These are phyloP conservation scores for Acanthurus leucopareius DNA, from an alignment of 2,797 vertebrate genomes.

Conservation along the genomic window DNA sequence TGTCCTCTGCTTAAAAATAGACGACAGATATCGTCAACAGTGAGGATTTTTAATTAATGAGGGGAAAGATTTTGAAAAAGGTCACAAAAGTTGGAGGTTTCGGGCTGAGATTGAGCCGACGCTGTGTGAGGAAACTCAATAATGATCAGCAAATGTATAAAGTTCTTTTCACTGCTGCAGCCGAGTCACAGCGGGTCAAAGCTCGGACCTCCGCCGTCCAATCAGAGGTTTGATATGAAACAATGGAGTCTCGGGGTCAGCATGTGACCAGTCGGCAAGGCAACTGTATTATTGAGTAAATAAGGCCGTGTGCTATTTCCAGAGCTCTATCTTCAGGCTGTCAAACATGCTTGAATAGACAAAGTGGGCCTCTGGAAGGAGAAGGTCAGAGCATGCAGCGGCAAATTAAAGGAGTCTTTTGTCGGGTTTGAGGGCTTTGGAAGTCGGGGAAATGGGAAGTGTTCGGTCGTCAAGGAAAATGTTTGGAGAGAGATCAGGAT, in stretches of 20 bases:
- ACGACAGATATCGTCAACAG: neutral
- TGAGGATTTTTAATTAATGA: neutral
- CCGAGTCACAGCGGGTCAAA: neutral
- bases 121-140: neutral
- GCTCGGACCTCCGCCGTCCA: neutral
- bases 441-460: neutral
- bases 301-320: constrained; percentile 64
- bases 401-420: constrained; percentile 34
- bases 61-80: neutral
- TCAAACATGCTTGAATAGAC: constrained; percentile 42
- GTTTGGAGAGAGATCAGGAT: constrained; percentile 24
- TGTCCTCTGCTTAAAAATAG: neutral
- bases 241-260: constrained; percentile 54
- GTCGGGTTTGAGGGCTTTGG: constrained; percentile 14
- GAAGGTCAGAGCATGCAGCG: neutral
- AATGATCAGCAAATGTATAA: neutral
- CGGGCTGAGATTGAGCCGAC: neutral
- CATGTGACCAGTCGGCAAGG: constrained; percentile 67
- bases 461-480: constrained; percentile 25
- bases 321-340: constrained; percentile 64
- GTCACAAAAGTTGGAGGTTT: neutral
- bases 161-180: neutral
- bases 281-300: constrained; percentile 66
- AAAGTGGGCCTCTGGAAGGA: constrained; percentile 31
- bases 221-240: constrained; percentile 47